These are phyloP conservation scores for Flexamia atlantica DNA, from an alignment of 2,888 invertebrate species.

Conservation along the genomic window DNA sequence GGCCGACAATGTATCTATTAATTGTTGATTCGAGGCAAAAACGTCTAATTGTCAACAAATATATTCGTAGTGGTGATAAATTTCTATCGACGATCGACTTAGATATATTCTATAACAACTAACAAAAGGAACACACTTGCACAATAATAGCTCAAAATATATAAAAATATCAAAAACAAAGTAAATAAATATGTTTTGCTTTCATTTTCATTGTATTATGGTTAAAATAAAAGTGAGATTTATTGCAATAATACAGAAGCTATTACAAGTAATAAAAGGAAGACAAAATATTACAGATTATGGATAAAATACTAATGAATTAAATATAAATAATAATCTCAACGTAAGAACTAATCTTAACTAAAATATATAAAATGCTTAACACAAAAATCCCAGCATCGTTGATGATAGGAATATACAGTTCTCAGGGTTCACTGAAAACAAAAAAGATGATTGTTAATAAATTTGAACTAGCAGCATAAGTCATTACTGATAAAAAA, in stretches of 20 bases:
- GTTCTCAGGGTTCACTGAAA: slow-evolving; percentile 43
- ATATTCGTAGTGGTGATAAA: too few relatives aligned
- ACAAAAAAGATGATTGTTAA: not conserved
- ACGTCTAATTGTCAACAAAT: too few relatives aligned
- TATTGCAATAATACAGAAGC: not conserved
- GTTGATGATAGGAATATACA: slow-evolving; percentile 19
- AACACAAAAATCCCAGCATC: not conserved
- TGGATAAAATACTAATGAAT: slow-evolving; percentile 26
- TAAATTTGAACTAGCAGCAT: too few relatives aligned
- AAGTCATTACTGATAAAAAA: too few relatives aligned
- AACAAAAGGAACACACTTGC: slow-evolving; percentile 12
- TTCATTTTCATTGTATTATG: not conserved
- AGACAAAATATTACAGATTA: slow-evolving; percentile 36
- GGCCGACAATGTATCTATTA: too few relatives aligned
- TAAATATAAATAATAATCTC: slow-evolving; percentile 36
- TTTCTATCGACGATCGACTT: too few relatives aligned
- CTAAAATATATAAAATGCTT: slow-evolving; percentile 39
- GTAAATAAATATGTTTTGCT: not conserved
- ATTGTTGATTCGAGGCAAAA: too few relatives aligned
- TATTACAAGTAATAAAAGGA: slow-evolving; percentile 9
- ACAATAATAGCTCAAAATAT: not conserved
- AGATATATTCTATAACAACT: not conserved
- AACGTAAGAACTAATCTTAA: slow-evolving; percentile 41
- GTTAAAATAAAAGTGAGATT: not conserved
- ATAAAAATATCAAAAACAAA: slow-evolving; percentile 2